Conservation (phyloP, 2,797 vertebrate species). For the Pseudochromis fuscus region DNA sequence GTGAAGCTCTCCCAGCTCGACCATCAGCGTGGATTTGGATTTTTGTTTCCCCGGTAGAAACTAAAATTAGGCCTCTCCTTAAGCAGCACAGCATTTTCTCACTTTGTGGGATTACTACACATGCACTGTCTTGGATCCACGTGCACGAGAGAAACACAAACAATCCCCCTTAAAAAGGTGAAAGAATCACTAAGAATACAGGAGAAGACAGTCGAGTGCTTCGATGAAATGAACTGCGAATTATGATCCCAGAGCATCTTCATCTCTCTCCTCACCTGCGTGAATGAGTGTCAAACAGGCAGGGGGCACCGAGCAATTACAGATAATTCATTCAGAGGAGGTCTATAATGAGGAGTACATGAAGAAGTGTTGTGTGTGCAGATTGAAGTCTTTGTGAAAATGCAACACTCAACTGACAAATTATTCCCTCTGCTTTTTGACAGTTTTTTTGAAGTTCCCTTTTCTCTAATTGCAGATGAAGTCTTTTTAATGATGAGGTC, state of each 20-base stretch:
- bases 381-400: slow-evolving; percentile 14
- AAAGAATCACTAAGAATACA: not conserved
- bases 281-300: slow-evolving; percentile 4
- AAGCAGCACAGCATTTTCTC: slow-evolving; percentile 13
- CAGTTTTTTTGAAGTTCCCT: not conserved
- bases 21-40: slow-evolving; percentile 20
- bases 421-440: not conserved
- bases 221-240: slow-evolving; percentile 6
- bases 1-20: slow-evolving; percentile 10
- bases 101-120: not conserved
- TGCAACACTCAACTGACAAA: slow-evolving; percentile 2
- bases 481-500: not conserved
- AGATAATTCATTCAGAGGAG: slow-evolving; percentile 35
- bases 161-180: not conserved
- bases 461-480: not conserved
- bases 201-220: not conserved
- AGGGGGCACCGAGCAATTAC: slow-evolving; percentile 25
- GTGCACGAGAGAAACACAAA: not conserved
- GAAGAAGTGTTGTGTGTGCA: not conserved
- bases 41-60: slow-evolving; percentile 24
- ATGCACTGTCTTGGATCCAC: not conserved
- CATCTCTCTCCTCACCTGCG: slow-evolving; percentile 8
- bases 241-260: slow-evolving; percentile 8
- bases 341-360: slow-evolving; percentile 21
- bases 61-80: slow-evolving; percentile 14